Evolutionary conservation across 2,113 vertebrate genomes (phyloP).

Genomic region (Dicerorhinus sumatrensis): DNA sequence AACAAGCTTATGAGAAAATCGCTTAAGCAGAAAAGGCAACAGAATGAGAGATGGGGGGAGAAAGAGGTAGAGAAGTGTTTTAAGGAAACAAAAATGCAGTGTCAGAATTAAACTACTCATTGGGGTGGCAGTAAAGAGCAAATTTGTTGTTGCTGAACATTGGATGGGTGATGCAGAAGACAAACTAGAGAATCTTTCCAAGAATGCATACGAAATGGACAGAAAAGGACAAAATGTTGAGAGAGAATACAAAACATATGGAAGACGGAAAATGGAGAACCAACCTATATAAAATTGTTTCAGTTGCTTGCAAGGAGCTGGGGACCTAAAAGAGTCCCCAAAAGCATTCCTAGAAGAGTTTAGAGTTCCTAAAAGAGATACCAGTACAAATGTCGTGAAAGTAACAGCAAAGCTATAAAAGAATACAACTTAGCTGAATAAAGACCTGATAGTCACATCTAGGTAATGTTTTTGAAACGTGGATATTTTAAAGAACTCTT

Average conservation of each 20-base stretch:
- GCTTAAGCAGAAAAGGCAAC: background rate
- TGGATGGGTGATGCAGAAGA: background rate
- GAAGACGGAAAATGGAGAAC: background rate
- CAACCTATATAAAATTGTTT: background rate
- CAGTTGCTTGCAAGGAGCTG: background rate
- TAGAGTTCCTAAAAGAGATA: background rate
- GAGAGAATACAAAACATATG: background rate
- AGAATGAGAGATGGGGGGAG: background rate
- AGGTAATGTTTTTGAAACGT: background rate
- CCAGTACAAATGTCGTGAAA: background rate
- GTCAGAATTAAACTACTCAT: background rate
- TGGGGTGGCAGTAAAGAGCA: background rate
- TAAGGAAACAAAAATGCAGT: background rate
- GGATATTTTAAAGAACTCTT: conserved; percentile 26
- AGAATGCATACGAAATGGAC: background rate
- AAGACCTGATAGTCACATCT: background rate
- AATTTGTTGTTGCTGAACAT: background rate
- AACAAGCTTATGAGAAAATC: background rate
- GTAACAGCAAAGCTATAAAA: background rate
- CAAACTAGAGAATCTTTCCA: background rate
- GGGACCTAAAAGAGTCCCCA: background rate
- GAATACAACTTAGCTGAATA: background rate
- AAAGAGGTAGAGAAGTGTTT: background rate
- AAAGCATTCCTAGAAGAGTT: background rate
- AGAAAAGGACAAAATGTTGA: background rate